Conservation (phyloP, 2,113 vertebrate genomes). For the Ammodytes dubius region DNA sequence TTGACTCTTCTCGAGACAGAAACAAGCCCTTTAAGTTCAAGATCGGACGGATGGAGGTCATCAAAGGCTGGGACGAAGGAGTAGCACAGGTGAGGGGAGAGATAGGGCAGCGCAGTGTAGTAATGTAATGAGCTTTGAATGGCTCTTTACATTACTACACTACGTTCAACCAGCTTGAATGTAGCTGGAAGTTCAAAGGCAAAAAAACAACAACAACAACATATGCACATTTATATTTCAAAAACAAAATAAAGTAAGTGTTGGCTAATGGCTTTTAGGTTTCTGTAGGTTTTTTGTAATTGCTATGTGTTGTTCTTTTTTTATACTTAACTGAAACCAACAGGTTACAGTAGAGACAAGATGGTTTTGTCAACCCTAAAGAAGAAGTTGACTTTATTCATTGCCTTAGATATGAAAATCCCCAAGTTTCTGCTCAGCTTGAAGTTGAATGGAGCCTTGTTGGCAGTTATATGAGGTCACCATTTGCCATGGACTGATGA, state of each 20-base stretch:
- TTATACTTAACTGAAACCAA: neutral
- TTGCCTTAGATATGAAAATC: too few species aligned
- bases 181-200: neutral
- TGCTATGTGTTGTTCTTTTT: neutral
- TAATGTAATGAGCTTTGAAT: too few species aligned
- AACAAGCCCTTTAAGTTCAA: conserved; percentile 99
- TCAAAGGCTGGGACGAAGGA: conserved; percentile 99
- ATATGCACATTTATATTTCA: neutral
- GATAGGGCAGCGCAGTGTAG: neutral
- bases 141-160: neutral
- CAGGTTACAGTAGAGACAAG: neutral
- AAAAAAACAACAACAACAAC: too few species aligned
- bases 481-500: too few species aligned
- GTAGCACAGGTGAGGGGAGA: conserved; percentile 89
- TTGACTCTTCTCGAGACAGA: conserved; percentile 98
- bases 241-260: neutral
- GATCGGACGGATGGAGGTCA: conserved; percentile 95
- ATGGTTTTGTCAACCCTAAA: too few species aligned
- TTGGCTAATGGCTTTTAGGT: neutral
- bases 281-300: neutral
- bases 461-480: too few species aligned
- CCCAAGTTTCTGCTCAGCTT: neutral
- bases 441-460: neutral
- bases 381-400: too few species aligned
- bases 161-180: neutral